Base-by-base conservation (phyloP, 1,140 invertebrate genomes). In the Drosophila quadrilineata region DNA sequence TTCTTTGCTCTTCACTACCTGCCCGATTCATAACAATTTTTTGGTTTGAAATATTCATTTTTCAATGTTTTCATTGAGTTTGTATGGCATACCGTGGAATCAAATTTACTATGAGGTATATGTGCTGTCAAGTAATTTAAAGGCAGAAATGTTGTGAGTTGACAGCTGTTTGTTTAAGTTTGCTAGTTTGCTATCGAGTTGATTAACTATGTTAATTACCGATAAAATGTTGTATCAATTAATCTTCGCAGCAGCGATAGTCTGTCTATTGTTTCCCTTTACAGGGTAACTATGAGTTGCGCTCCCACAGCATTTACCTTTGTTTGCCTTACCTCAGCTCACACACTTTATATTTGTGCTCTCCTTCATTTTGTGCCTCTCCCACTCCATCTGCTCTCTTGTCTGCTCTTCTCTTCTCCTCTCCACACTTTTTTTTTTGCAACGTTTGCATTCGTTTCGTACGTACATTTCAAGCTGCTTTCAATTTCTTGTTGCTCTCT, bases 361-460 rank as follows among this genome's bases (percentile, higher is more conserved):
- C 10, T 43, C 24, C 8, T 8, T 31, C 28, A 17, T 14, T 46
- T 5, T 29, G 6, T 17, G 9, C 1, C 6, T 24, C 8, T 21
- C 9, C 8, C 12, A 2, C 38, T 9, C 8, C 6, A 6, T 3
- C 19, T 10, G 2, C 31, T 6, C 8, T 9, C 17, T 5, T 21
- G 6, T 16, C 9, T 21, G 10, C 53, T 6, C 41, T 46, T 19
- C 16, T 31, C 22, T 19, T 46, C 5, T 49, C 24, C 1, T 49
- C 21, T n/a, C 3, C n/a, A 24, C 31, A 6, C 46, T 35, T 41
- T 59, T 21, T 21, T 53, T 64, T 49, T 45, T 65, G 54, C 57
- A 64, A 57, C 67, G 72, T 64, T 72, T 69, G 59, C 70, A 64
- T 67, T 67, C 64, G 45, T n/a, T n/a, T n/a, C n/a, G n/a, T n/a